Base-by-base conservation (phyloP, 1,140 invertebrate genomes). In the Pseudomyrmex cubaensis region DNA sequence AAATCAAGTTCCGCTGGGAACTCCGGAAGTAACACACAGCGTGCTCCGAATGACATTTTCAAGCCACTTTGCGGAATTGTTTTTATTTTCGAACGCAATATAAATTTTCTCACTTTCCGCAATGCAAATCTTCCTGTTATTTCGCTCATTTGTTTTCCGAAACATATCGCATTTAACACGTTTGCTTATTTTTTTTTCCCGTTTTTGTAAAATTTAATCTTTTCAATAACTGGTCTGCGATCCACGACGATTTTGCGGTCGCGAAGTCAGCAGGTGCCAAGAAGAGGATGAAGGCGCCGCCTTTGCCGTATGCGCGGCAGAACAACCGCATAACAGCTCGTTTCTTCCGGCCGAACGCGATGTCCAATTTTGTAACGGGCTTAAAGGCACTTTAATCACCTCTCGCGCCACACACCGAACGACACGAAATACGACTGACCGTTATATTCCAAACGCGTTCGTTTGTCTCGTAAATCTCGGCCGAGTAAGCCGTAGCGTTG, bases 401-500 rank as follows among this genome's bases (percentile, higher is more conserved):
- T 76, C 61, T 83, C 52, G 35, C 25, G 70, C 52, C 69, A 50
- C 25, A 50, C 25, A 72, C 13, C 44, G 46, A 74, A 48, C 72
- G 50, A 67, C 66, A 61, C 59, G 61, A 17, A 64, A 63, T 73
- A 69, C 56, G 72, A 83, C 44, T 69, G 66, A 84, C 56, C 82
- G 83, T 86, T 84, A 78, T 76, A 73, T 70, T 73, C 75, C 25
- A 22, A 67, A 84, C 44, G 75, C 78, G 70, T 85, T 62, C 82
- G 70, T 82, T 72, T 89, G 88, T 90, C 90, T 91, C 87, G 77
- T 91, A 91, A 92, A 91, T 91, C 86, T 85, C 74, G 59, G 12
- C 67, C 46, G 66, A 61, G 82, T 84, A 83, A 87, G 56, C 72
- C 50, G 2, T 25, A 77, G 74, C 75, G 85, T 35, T 35, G 35